Evolutionary conservation across 2,888 invertebrate genomes (phyloP).

Genomic region (Elegia similella): DNA sequence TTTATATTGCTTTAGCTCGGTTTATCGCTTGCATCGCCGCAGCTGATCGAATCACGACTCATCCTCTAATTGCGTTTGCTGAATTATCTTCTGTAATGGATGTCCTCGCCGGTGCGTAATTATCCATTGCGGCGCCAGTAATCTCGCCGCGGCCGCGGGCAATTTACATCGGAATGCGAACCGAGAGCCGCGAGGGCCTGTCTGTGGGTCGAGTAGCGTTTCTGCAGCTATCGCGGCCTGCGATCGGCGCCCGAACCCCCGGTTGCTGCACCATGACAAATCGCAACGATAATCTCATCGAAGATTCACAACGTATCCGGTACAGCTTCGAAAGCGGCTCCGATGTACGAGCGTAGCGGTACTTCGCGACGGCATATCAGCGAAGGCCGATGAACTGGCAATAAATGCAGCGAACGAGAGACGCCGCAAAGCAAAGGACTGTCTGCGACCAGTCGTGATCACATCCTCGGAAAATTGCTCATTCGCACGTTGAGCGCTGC

Average conservation of each 20-base stretch:
- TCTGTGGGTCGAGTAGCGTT: slow-evolving; percentile 64
- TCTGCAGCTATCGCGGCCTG: slow-evolving; percentile 53
- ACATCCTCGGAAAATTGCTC: slow-evolving; percentile 60
- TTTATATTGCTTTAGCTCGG: slow-evolving; percentile 45
- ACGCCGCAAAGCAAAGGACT: slow-evolving; percentile 35
- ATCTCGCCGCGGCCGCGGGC: slow-evolving; percentile 55
- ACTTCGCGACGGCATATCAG: slow-evolving; percentile 27
- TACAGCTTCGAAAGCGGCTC: slow-evolving; percentile 30
- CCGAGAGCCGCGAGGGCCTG: slow-evolving; percentile 36
- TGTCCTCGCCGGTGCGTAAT: slow-evolving; percentile 68
- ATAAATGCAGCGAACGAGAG: slow-evolving; percentile 37
- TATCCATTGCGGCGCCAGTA: slow-evolving; percentile 68
- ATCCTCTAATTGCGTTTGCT: slow-evolving; percentile 65
- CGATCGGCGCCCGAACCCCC: slow-evolving; percentile 38
- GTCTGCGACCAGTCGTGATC: slow-evolving; percentile 42
- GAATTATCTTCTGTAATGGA: slow-evolving; percentile 73
- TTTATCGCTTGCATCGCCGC: slow-evolving; percentile 45
- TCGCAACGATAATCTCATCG: slow-evolving; percentile 45
- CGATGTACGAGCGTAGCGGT: slow-evolving; percentile 38
- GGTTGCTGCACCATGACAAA: slow-evolving; percentile 52
- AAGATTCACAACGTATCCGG: slow-evolving; percentile 31
- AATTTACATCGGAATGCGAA: slow-evolving; percentile 67
- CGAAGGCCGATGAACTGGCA: slow-evolving; percentile 31
- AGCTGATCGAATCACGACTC: slow-evolving; percentile 57
- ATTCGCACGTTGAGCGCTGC: slow-evolving; percentile 40